Conservation (phyloP, 2,113 vertebrate genomes). For the Vulpes vulpes region DNA sequence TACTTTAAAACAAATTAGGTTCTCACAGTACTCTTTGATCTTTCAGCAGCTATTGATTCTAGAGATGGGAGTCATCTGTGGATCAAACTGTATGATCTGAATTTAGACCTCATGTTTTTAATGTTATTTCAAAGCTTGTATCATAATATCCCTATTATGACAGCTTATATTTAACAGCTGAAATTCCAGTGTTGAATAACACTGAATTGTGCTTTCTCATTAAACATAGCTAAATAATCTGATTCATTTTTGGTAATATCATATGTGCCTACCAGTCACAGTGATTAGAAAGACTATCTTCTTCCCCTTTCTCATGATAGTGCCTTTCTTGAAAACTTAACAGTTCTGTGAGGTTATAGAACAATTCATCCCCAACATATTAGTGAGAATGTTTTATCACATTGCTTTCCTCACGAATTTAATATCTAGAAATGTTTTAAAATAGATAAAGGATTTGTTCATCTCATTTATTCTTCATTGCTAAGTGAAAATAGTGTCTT, state of each 20-base stretch:
- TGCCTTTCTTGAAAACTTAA: conserved; percentile 16
- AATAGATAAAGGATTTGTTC: neutral
- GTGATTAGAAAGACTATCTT: neutral
- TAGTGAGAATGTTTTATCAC: neutral
- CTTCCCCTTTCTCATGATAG: neutral
- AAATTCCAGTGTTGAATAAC: conserved; percentile 14
- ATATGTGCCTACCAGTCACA: neutral
- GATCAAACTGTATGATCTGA: neutral
- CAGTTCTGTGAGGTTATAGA: neutral
- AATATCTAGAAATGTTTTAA: neutral
- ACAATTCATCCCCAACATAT: neutral
- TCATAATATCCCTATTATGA: neutral
- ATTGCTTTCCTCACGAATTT: neutral
- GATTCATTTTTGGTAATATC: conserved; percentile 32
- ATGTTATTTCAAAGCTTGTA: neutral
- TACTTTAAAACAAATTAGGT: conserved; percentile 6
- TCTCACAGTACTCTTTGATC: neutral
- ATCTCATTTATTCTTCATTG: neutral
- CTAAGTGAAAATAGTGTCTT: neutral
- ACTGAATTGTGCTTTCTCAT: neutral
- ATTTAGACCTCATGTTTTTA: neutral
- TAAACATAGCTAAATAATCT: neutral
- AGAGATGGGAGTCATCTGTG: neutral
- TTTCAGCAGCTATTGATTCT: conserved; percentile 24
- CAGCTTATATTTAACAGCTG: neutral